Percentiles rank a stretch among this genome's conserved stretches.
Evolutionary conservation across 1,140 invertebrate species (phyloP).

Genomic region (Penaeus chinensis): DNA sequence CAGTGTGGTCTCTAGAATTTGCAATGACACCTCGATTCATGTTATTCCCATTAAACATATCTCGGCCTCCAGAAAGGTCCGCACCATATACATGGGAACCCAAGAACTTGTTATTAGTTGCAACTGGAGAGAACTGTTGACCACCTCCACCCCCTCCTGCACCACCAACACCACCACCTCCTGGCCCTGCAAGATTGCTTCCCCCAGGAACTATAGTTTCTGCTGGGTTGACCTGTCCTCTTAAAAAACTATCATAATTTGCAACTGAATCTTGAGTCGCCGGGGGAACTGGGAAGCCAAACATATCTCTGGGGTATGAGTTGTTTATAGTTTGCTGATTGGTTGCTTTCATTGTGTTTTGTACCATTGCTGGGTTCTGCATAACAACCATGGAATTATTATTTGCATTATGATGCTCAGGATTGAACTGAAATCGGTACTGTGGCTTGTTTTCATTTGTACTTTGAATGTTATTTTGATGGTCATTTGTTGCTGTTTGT

Average conservation of each 20-base stretch:
- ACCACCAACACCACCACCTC: not conserved
- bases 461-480: slow-evolving; percentile 23
- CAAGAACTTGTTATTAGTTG: slow-evolving; percentile 33
- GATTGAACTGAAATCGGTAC: slow-evolving; percentile 27
- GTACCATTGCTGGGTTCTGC: not conserved
- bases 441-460: slow-evolving; percentile 32
- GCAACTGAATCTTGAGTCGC: slow-evolving; percentile 14
- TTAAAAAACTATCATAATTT: slow-evolving; percentile 30
- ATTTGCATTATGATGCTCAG: slow-evolving; percentile 7
- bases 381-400: slow-evolving; percentile 20
- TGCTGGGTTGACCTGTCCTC: slow-evolving; percentile 18
- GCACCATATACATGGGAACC: slow-evolving; percentile 17
- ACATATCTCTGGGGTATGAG: slow-evolving; percentile 28
- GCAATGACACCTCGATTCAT: slow-evolving; percentile 36
- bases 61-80: slow-evolving; percentile 14
- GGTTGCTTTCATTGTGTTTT: slow-evolving; percentile 9
- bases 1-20: slow-evolving; percentile 22
- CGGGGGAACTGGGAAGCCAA: slow-evolving; percentile 24
- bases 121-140: slow-evolving; percentile 31
- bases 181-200: slow-evolving; percentile 1
- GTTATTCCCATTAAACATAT: slow-evolving; percentile 17
- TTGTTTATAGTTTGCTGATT: slow-evolving; percentile 25
- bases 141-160: not conserved
- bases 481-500: not conserved
- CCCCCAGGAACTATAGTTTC: not conserved